Base-by-base conservation (phyloP, 2,797 vertebrate genomes). In the Ceryle rudis region DNA sequence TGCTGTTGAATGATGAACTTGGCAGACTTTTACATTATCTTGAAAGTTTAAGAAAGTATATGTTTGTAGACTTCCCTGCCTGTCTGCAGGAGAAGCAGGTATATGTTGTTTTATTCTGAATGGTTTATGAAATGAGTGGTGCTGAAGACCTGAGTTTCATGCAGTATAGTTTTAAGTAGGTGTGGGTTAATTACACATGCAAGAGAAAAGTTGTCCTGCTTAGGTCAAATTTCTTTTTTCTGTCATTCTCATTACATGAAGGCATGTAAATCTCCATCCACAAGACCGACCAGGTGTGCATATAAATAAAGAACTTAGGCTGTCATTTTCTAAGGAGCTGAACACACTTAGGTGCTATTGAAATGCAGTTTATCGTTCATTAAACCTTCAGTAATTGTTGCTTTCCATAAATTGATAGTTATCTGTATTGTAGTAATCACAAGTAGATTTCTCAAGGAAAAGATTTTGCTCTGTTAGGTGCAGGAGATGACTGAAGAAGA, bases 351-450 rank as follows among this genome's bases (percentile, higher is more conserved):
- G 14, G 8, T 49, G 41, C 22, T 51, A 47, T 12, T 79, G 75
- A 86, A 91, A 72, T 89, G 29, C n/a, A 80, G 5, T 80, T 93
- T 78, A 61, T 58, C 47, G 44, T 90, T 92, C 72, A 75, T 86
- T 42, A 81, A 89, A 66, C 51, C 21, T 65, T 86, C 54, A 31
- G 57, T 71, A 88, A 58, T 74, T 88, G 28, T 79, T 81, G 22
- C 16, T 85, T 95, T 88, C 39, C 39, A 72, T 72, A 75, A 81
- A 92, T 86, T 75, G 87, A 41, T 93, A 66, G 51, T 83, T 69
- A 78, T 75, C 39, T 89, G 8, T 52, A 13, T 74, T 90, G 29
- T 61, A 62, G 11, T 64, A 55, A 35, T 65, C 72, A 16, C 10
- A 71, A n/a, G 26, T 69, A 52, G 28, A 33, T 82, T 89, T 88